phyloP scores from a whole-genome alignment of 2,888 invertebrate genomes.

The Helobdella robusta region DNA sequence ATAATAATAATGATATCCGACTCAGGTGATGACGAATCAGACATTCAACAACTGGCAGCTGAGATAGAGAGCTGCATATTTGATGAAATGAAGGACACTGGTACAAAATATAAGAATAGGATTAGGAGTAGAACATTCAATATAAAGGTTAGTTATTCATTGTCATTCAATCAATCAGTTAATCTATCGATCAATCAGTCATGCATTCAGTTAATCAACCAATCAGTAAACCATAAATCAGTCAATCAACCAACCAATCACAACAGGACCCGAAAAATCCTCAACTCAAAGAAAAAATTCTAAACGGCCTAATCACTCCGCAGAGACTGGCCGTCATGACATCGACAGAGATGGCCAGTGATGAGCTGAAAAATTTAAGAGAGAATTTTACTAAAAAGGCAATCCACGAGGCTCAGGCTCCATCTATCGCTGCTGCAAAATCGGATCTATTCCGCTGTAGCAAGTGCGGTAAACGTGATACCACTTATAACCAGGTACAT shows the following conservation, averaged over 20 bases:
- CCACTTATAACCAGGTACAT: constrained; percentile 98
- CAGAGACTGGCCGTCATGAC: constrained; percentile 83
- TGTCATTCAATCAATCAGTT: no score
- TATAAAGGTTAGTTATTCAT: no score
- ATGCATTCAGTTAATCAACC: no score
- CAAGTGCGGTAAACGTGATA: constrained; percentile 90
- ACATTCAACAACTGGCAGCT: constrained; percentile 41
- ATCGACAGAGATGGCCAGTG: constrained; percentile 98
- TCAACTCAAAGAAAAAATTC: constrained; percentile 76
- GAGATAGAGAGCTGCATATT: constrained; percentile 58
- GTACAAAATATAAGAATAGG: constrained; percentile 89
- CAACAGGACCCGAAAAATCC: constrained; percentile 92
- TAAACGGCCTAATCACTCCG: constrained; percentile 74
- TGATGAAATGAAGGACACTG: constrained; percentile 82
- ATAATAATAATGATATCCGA: not conserved
- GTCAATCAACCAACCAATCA: no score
- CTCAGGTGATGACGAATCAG: constrained; percentile 34
- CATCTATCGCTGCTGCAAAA: constrained; percentile 60
- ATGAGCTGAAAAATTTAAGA: constrained; percentile 85
- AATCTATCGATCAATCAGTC: no score
- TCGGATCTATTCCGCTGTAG: constrained; percentile 94
- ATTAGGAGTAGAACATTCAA: constrained; percentile 90
- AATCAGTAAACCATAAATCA: no score
- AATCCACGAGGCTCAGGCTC: constrained; percentile 84
- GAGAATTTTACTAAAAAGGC: constrained; percentile 92